Evolutionary conservation across 2,888 invertebrate species (phyloP), one percentile per base, ranked within the genome.

Genomic region (Stictocephala bisonia): DNA sequence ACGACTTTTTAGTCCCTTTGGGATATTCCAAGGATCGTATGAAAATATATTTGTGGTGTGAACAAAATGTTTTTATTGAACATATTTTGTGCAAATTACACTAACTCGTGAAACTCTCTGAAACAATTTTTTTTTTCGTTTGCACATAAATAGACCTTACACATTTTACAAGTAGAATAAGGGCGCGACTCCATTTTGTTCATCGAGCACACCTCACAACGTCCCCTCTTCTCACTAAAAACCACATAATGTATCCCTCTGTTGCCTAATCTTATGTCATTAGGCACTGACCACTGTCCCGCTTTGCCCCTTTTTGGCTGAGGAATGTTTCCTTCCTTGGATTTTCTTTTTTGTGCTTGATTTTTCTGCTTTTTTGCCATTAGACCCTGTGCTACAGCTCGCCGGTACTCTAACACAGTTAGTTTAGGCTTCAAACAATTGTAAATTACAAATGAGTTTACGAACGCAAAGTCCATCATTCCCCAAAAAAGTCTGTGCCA

Each of bases 401-500:
- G 41, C 11, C 58, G 44, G 48, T 44, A 60, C 11, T 71, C 26
- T 29, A 22, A 13, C 1, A 50, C 20, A 50, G 3, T 50, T 41
- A 56, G 27, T n/a, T n/a, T n/a, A n/a, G n/a, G n/a, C n/a, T n/a
- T n/a, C n/a, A n/a, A n/a, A 20, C 31, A 15, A 4, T 64, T 64
- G 22, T 64, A 64, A 35, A 64, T 64, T 27, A 64, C 22, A 50
- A 20, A 64, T 1, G 40, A 64, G 20, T 18, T 64, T 18, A 64
- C 64, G 31, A 31, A 67, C 15, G 35, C 53, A 24, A 67, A 67
- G 53, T 72, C 72, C 4, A 72, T 9, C 13, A 67, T 40, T 2
- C 66, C 66, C 72, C 72, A 72, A 26, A 72, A 72, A 7, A 72
- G 67, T n/a, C 67, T 51, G 41, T 29, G 67, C n/a, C n/a, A n/a